Conservation (phyloP, 2,888 invertebrate species). For the Cetonia aurata region DNA sequence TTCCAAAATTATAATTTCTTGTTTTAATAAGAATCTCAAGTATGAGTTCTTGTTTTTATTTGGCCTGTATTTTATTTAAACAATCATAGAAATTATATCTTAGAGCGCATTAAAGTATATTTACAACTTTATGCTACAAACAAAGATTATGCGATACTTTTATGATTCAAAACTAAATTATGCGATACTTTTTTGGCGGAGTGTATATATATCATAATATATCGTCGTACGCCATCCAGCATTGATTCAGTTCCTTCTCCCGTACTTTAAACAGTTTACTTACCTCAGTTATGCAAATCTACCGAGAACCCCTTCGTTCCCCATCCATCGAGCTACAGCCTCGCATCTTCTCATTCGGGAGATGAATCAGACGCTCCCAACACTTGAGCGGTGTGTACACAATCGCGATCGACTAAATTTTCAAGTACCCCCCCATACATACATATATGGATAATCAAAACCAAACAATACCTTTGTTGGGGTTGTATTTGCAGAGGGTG, state of each 20-base stretch:
- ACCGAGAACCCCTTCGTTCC: neutral
- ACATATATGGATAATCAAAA: constrained; percentile 50
- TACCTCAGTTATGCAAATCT: constrained; percentile 25
- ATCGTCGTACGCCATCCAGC: too few relatives aligned
- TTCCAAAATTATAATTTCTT: too few relatives aligned
- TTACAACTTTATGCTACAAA: too few relatives aligned
- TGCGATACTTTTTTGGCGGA: too few relatives aligned
- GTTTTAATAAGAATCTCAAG: too few relatives aligned
- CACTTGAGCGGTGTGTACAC: constrained; percentile 22
- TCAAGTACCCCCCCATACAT: neutral
- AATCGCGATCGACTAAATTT: constrained; percentile 24
- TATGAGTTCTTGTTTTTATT: too few relatives aligned
- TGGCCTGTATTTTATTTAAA: too few relatives aligned
- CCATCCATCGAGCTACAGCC: neutral
- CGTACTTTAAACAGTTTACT: constrained; percentile 23
- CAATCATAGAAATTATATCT: too few relatives aligned
- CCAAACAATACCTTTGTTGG: constrained; percentile 51
- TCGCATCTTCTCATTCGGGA: neutral
- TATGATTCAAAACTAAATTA: too few relatives aligned
- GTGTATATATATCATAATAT: too few relatives aligned
- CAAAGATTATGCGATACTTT: too few relatives aligned
- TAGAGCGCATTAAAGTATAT: too few relatives aligned
- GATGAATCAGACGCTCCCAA: constrained; percentile 18
- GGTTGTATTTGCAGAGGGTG: constrained; percentile 31
- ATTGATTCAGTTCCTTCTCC: constrained; percentile 8